Conservation (phyloP, 1,140 invertebrate species). For the Drosophila varians region DNA sequence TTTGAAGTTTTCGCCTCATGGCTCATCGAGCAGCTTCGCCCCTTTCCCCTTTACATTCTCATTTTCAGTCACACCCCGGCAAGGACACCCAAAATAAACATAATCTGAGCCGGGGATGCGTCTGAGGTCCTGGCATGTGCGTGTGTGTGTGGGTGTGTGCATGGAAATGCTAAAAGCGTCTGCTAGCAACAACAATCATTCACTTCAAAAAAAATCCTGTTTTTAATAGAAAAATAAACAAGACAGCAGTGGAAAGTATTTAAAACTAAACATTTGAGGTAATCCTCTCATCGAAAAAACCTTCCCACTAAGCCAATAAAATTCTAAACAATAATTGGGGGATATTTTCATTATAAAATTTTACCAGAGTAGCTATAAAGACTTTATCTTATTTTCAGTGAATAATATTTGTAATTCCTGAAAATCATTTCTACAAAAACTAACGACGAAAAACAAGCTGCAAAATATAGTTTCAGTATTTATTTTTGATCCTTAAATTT, state of each 20-base stretch:
- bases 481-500: too few species aligned
- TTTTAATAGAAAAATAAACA: background rate
- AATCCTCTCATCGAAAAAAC: background rate
- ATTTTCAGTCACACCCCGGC: slow-evolving; percentile 26
- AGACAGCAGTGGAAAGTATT: background rate
- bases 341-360: too few species aligned
- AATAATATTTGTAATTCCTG: too few species aligned
- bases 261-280: background rate
- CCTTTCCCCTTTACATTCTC: background rate
- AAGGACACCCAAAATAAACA: slow-evolving; percentile 73
- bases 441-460: too few species aligned
- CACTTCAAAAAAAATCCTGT: background rate
- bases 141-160: slow-evolving; percentile 38
- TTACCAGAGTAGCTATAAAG: too few species aligned
- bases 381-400: too few species aligned
- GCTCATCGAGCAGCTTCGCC: slow-evolving; percentile 67
- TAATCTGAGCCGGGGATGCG: slow-evolving; percentile 64
- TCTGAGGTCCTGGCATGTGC: slow-evolving; percentile 8
- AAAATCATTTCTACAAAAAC: too few species aligned
- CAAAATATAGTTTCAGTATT: too few species aligned
- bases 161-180: slow-evolving; percentile 76
- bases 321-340: background rate
- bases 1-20: slow-evolving; percentile 72
- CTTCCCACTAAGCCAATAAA: background rate
- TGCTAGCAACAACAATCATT: slow-evolving; percentile 21